Evolutionary conservation across 2,888 invertebrate species (phyloP), one percentile per base, ranked within the genome.

Genomic region (Diaprepes abbreviatus): DNA sequence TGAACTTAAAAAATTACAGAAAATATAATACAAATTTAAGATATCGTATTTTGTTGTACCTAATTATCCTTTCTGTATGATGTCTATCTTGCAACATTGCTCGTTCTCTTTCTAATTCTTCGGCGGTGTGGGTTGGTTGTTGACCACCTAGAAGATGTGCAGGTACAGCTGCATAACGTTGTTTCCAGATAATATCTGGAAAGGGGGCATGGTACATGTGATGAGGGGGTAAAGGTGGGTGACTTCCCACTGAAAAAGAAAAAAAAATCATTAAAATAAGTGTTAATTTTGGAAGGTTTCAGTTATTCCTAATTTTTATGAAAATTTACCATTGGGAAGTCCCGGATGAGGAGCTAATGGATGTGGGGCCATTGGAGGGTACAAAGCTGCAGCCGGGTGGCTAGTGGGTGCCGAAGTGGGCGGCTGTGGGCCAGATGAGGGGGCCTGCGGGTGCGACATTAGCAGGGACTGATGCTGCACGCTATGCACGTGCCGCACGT

Each of bases 1-100:
- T n/a, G n/a, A n/a, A n/a, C n/a, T n/a, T n/a, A n/a, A n/a, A n/a
- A n/a, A n/a, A n/a, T n/a, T n/a, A n/a, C n/a, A n/a, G n/a, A n/a
- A n/a, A n/a, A n/a, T n/a, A n/a, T n/a, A n/a, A n/a, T n/a, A n/a
- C n/a, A n/a, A n/a, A n/a, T n/a, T n/a, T n/a, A n/a, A n/a, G n/a
- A n/a, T n/a, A n/a, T n/a, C n/a, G n/a, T 12, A 14, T 36, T 19
- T n/a, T 40, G 9, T 16, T 31, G 31, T 58, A 91, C 90, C 91
- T 87, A 80, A 90, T 83, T 85, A 90, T 87, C 84, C 90, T 87
- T 84, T 90, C 90, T 58, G 81, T 78, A 83, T 90, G 86, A 83
- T 90, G 90, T 83, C 90, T 87, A 78, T 89, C 89, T 80, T 88
- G 89, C 57, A 87, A 85, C 68, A 71, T 62, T 2, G 87, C 86